Evolutionary conservation across 2,888 invertebrate genomes (phyloP).

Genomic region (Tinea trinotella): DNA sequence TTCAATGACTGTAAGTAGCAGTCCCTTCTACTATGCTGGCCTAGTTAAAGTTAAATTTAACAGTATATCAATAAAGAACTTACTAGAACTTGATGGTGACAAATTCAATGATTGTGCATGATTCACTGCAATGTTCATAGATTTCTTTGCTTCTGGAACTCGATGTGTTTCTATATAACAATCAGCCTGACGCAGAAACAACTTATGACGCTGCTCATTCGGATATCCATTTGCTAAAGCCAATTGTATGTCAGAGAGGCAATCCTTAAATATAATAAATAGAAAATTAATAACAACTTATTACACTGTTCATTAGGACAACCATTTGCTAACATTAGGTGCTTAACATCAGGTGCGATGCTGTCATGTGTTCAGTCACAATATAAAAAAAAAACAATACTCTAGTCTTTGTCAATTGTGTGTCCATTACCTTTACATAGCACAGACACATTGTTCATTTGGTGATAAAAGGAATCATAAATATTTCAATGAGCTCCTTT

Average conservation of each 20-base stretch:
- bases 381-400: no score
- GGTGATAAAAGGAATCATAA: no score
- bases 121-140: conserved; percentile 33
- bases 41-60: no score
- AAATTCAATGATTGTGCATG: conserved; percentile 33
- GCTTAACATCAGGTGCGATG: no score
- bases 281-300: background rate
- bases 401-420: no score
- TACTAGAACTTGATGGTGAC: conserved; percentile 32
- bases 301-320: no score
- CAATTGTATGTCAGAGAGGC: conserved; percentile 74
- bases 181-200: conserved; percentile 76
- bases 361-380: no score
- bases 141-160: conserved; percentile 41
- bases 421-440: no score
- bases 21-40: no score
- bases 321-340: no score
- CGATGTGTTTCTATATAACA: conserved; percentile 72
- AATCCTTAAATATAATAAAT: conserved; percentile 53
- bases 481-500: no score
- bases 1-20: background rate
- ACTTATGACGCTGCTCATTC: conserved; percentile 72
- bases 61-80: conserved; percentile 22
- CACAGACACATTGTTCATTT: no score
- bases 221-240: conserved; percentile 77